Conservation (phyloP, 1,140 invertebrate genomes). For the Diorhabda carinulata region DNA sequence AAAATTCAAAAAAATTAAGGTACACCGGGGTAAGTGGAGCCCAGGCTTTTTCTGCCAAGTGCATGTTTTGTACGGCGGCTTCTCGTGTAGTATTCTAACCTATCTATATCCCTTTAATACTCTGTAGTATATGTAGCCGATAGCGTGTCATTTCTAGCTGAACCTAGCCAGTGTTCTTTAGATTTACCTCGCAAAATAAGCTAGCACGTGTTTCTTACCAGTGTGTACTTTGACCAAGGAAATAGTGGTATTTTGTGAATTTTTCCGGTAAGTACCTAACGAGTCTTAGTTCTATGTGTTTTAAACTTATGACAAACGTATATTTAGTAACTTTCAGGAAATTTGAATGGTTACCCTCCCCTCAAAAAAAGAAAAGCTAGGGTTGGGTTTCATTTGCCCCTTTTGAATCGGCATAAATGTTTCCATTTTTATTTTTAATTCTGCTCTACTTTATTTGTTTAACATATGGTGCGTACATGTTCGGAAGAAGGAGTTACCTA, state of each 20-base stretch:
- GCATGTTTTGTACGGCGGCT: neutral
- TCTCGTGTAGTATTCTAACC: constrained; percentile 3
- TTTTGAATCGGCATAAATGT: neutral
- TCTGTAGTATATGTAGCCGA: neutral
- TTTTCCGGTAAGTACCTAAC: neutral
- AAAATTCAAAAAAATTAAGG: neutral
- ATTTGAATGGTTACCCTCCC: neutral
- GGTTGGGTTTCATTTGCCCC: constrained; percentile 8
- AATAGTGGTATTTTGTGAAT: neutral
- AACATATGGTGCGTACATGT: constrained; percentile 21
- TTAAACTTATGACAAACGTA: too few species aligned
- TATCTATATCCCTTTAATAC: neutral
- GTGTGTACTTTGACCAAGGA: too few species aligned
- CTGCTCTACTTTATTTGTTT: constrained; percentile 16
- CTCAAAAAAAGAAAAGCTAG: neutral
- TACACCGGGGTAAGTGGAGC: constrained; percentile 4
- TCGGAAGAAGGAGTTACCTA: constrained; percentile 27
- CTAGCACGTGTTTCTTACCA: neutral
- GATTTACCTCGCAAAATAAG: neutral
- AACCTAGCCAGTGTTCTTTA: neutral
- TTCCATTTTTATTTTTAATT: neutral
- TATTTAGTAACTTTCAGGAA: too few species aligned
- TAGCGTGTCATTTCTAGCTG: neutral
- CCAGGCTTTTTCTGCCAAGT: neutral
- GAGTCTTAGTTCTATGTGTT: neutral